These are phyloP conservation scores for Aricia agestis DNA, from an alignment of 1,140 invertebrate genomes.

Conservation along the genomic window DNA sequence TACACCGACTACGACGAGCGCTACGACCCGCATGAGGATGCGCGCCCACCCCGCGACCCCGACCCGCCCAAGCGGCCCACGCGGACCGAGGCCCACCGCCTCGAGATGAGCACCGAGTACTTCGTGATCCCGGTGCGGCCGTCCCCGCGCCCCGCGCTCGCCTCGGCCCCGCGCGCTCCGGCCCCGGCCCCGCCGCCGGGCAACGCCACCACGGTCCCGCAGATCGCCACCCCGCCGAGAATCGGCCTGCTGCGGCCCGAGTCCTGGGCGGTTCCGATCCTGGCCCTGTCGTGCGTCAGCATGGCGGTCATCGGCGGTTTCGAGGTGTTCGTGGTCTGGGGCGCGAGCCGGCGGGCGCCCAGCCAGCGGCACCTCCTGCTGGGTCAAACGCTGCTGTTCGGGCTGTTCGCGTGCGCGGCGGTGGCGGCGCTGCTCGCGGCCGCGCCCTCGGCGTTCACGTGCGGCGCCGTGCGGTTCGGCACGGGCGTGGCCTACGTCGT, in stretches of 20 bases:
- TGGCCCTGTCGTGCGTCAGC: constrained; percentile 85
- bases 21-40: constrained; percentile 36
- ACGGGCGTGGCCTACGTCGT: constrained; percentile 91
- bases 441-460: constrained; percentile 87
- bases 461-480: constrained; percentile 89
- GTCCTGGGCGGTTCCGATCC: constrained; percentile 90
- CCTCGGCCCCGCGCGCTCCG: constrained; percentile 30
- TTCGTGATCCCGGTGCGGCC: constrained; percentile 80
- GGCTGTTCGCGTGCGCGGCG: constrained; percentile 89
- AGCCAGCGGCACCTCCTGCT: constrained; percentile 92
- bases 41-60: constrained; percentile 38
- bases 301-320: constrained; percentile 89
- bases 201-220: constrained; percentile 43
- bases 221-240: constrained; percentile 39
- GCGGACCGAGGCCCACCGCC: constrained; percentile 76
- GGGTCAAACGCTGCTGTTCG: constrained; percentile 92
- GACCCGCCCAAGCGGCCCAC: constrained; percentile 54
- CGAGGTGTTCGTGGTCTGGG: constrained; percentile 93
- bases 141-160: constrained; percentile 46
- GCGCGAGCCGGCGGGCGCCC: constrained; percentile 88
- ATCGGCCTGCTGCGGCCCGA: constrained; percentile 79
- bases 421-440: constrained; percentile 87
- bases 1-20: constrained; percentile 54
- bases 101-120: constrained; percentile 87
- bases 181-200: constrained; percentile 35